Base-by-base conservation (phyloP, 2,113 vertebrate species). In the Solea solea region DNA sequence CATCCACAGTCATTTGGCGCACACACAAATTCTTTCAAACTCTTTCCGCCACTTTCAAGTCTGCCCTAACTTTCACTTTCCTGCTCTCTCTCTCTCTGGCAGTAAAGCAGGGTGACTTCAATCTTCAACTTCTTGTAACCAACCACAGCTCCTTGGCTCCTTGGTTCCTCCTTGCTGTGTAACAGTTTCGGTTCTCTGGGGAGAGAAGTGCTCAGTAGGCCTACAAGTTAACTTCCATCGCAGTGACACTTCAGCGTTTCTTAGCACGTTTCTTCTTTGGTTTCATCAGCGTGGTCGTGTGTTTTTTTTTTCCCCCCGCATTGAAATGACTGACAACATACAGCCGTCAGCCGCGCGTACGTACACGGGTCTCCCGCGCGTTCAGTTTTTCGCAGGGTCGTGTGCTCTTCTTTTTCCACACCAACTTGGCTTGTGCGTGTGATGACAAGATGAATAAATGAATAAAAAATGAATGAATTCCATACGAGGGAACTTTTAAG, bases 131-230 rank as follows among this genome's bases (percentile, higher is more conserved):
- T 74, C 85, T 81, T 62, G 81, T 83, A 84, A 80, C 86, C 58
- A 81, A 69, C 76, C 69, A 3, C 50, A 48, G 60, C 21, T 21
- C 21, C 21, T 21, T 54, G 83, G 76, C 74, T 86, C 90, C 90
- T 89, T 87, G 90, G 84, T 72, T 48, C 89, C 88, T 80, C 72
- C 69, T 83, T 56, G 71, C 91, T 90, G 90, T 89, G 80, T 86
- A 84, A 90, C 89, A 78, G 83, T 87, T 89, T 88, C 9, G 81
- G 53, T 71, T 64, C 87, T 91, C 87, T 7, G 53, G 72, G 85
- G 90, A 25, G 28, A 92, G 75, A 74, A 66, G 51, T 63, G 66
- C 79, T 80, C 80, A 52, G 81, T 72, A 64, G 86, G 72, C 82
- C 84, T 67, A 82, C 64, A 62, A 83, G 78, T 79, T 70, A 67